A percentile compares a stretch with the other conserved stretches of the same genome.
Conservation (phyloP, 2,113 vertebrate species). For the Ellobius talpinus region DNA sequence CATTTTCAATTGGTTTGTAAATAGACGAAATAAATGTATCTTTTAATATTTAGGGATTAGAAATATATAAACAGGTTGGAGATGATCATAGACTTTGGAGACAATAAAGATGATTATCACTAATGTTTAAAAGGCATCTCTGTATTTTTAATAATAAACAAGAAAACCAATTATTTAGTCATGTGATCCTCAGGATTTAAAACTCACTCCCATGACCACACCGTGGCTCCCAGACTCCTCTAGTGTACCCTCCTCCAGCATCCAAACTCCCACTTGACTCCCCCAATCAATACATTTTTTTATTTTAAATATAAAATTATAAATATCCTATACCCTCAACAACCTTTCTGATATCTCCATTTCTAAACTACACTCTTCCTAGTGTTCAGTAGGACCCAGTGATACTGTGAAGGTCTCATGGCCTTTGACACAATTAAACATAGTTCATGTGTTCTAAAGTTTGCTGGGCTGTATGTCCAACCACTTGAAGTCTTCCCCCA, state of each 20-base stretch:
- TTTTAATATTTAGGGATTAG: neutral
- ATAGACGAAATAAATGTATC: neutral
- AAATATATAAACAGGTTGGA: neutral
- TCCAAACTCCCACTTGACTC: neutral
- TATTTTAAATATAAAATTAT: slow-evolving; percentile 16
- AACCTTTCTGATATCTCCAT: neutral
- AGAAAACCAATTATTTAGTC: neutral
- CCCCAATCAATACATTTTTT: neutral
- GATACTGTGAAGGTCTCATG: neutral
- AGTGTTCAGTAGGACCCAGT: neutral
- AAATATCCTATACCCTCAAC: neutral
- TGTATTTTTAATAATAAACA: neutral
- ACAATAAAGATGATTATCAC: neutral
- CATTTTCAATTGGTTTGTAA: neutral
- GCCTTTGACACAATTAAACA: neutral
- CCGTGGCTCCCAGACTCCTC: neutral
- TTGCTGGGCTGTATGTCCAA: neutral
- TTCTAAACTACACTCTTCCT: neutral
- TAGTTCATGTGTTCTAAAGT: neutral
- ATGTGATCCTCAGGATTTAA: neutral
- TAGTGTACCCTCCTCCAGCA: neutral
- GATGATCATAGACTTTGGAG: neutral
- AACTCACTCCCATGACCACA: neutral
- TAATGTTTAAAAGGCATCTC: neutral
- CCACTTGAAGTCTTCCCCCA: neutral